Percentiles rank a stretch among this genome's conserved stretches.
phyloP scores from a whole-genome alignment of 2,888 invertebrate genomes.

The Priocnemis perturbator region DNA sequence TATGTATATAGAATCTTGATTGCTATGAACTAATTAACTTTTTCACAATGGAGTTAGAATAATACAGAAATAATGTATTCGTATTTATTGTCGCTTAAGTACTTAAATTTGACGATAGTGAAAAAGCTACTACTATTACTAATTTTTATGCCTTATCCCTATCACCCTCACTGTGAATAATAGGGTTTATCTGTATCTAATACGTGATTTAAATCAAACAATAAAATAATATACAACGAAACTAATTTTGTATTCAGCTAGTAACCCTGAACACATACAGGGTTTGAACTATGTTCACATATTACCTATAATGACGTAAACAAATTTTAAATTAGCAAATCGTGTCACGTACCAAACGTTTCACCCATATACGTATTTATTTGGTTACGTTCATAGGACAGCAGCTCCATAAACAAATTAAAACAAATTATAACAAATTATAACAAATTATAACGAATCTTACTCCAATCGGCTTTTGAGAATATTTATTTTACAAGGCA shows the following conservation, averaged over 20 bases:
- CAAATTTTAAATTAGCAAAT: too few relatives aligned
- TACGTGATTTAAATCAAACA: too few relatives aligned
- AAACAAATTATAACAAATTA: too few relatives aligned
- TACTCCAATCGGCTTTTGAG: background rate
- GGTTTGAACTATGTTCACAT: too few relatives aligned
- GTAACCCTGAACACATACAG: too few relatives aligned
- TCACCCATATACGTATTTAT: too few relatives aligned
- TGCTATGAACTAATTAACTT: constrained; percentile 30
- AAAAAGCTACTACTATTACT: background rate
- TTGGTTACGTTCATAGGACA: too few relatives aligned
- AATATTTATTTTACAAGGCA: constrained; percentile 23
- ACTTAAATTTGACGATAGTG: constrained; percentile 23
- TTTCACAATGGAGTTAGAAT: constrained; percentile 3
- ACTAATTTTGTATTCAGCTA: too few relatives aligned
- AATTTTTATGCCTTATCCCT: background rate
- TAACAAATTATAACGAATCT: background rate
- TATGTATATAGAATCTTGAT: constrained; percentile 27
- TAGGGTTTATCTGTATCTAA: background rate
- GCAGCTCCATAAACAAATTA: too few relatives aligned
- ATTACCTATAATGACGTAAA: constrained; percentile 7
- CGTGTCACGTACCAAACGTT: too few relatives aligned
- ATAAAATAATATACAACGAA: too few relatives aligned
- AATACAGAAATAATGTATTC: constrained; percentile 23
- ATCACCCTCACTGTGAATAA: background rate
- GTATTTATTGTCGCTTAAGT: constrained; percentile 39